Percentiles rank a stretch among this genome's conserved stretches.
phyloP scores from a whole-genome alignment of 2,797 vertebrate species.

The Coreius guichenoti region DNA sequence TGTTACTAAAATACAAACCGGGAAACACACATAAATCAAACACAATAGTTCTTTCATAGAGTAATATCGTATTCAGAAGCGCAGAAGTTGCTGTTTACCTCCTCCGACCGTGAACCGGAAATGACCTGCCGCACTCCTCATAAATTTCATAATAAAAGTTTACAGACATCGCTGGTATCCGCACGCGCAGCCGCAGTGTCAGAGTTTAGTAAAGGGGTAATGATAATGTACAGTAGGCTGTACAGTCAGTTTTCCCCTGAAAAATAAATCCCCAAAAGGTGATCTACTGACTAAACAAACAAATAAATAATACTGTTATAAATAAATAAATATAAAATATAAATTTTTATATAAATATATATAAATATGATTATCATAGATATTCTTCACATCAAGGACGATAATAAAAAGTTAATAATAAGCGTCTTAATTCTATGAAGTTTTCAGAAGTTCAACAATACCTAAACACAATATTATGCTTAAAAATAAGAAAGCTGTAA shows the following conservation, averaged over 20 bases:
- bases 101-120: neutral
- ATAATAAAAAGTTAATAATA: neutral
- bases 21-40: neutral
- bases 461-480: no score
- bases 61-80: neutral
- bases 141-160: slow-evolving; percentile 15
- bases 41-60: neutral
- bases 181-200: neutral
- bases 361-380: neutral
- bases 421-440: no score
- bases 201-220: no score
- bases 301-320: neutral
- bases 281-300: neutral
- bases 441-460: no score
- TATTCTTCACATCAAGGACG: neutral
- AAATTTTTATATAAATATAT: neutral
- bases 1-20: neutral
- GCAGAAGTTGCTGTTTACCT: slow-evolving; percentile 36
- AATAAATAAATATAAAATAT: neutral
- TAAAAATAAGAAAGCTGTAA: no score
- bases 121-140: neutral
- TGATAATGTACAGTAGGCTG: no score
- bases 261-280: neutral
- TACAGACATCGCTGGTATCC: neutral
- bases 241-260: neutral